phyloP scores from a whole-genome alignment of 1,140 invertebrate genomes.

The Musca vetustissima region DNA sequence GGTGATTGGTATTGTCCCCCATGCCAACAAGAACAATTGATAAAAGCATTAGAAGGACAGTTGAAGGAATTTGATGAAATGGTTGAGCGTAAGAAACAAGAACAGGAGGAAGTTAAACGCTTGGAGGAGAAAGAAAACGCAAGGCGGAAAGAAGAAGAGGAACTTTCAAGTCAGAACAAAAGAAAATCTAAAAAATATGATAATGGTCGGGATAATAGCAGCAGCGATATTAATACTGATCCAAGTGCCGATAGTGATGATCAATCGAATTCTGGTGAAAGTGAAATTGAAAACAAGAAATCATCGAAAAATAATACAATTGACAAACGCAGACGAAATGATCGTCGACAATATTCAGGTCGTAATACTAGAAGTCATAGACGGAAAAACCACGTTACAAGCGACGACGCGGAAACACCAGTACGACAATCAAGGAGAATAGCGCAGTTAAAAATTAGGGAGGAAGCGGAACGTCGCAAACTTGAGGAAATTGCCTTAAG shows the following conservation, averaged over 20 bases:
- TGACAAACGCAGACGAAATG: slow-evolving; percentile 43
- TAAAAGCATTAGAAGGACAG: slow-evolving; percentile 68
- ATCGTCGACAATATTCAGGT: slow-evolving; percentile 39
- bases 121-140: slow-evolving; percentile 57
- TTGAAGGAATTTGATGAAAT: slow-evolving; percentile 65
- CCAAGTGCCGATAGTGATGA: no score
- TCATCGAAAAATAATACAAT: slow-evolving; percentile 28
- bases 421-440: slow-evolving; percentile 78
- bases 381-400: slow-evolving; percentile 28
- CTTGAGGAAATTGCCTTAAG: slow-evolving; percentile 69
- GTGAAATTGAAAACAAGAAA: slow-evolving; percentile 23
- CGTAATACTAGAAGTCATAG: slow-evolving; percentile 44
- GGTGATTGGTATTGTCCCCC: slow-evolving; percentile 97
- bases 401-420: slow-evolving; percentile 58
- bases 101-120: slow-evolving; percentile 75
- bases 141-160: slow-evolving; percentile 29
- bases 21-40: slow-evolving; percentile 82
- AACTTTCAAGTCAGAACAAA: neutral
- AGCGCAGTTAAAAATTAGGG: slow-evolving; percentile 81
- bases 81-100: slow-evolving; percentile 66
- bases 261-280: neutral
- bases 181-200: no score
- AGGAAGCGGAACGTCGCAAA: slow-evolving; percentile 74
- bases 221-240: no score
- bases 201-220: no score